phyloP scores from a whole-genome alignment of 1,140 invertebrate species.

The Rhopalosiphum maidis region DNA sequence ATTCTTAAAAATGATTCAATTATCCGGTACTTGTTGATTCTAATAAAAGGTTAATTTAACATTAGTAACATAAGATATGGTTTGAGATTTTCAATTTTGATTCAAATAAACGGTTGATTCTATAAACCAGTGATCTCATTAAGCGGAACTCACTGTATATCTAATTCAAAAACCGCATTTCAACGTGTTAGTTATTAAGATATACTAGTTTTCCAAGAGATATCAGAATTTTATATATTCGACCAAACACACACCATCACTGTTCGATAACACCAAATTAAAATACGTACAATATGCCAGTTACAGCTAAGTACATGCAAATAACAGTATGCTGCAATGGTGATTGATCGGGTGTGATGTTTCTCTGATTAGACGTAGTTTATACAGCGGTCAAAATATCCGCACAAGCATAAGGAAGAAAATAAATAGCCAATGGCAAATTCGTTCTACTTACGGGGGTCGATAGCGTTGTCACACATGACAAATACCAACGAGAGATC shows the following conservation, averaged over 20 bases:
- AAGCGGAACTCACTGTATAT: no score
- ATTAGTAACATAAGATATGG: no score
- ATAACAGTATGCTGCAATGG: background rate
- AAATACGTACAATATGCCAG: background rate
- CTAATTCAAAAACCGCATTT: background rate
- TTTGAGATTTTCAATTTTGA: no score
- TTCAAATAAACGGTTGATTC: no score
- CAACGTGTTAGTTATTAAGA: background rate
- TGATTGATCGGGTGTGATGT: background rate
- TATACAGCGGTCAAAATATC: no score
- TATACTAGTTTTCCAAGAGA: background rate
- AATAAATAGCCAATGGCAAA: background rate
- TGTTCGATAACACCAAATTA: background rate
- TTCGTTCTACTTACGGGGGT: background rate
- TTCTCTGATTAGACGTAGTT: background rate
- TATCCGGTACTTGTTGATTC: no score
- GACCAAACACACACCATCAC: background rate
- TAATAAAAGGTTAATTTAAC: no score
- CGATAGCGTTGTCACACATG: background rate
- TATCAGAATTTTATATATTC: background rate
- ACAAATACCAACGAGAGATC: background rate
- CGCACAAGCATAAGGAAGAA: background rate
- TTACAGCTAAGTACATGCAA: conserved; percentile 2
- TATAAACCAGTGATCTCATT: no score
- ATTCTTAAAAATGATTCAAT: background rate